These are phyloP conservation scores for Eidolon dupreanum DNA, from an alignment of 2,797 vertebrate genomes.

Conservation along the genomic window DNA sequence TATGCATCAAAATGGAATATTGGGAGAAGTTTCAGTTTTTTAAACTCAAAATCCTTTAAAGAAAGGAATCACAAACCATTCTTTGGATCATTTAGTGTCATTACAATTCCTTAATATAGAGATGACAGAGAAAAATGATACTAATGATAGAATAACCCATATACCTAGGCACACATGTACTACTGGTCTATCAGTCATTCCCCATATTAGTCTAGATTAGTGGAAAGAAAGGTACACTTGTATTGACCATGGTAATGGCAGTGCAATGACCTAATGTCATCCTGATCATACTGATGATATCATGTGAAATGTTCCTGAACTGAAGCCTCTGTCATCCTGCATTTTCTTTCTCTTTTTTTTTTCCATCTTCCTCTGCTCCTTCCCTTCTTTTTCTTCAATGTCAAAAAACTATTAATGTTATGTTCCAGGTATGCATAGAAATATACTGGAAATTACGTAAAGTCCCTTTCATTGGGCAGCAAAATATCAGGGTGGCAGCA, in stretches of 20 bases:
- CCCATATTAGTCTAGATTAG: not conserved
- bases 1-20: not conserved
- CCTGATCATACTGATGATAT: not conserved
- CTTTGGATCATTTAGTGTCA: not conserved
- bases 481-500: not conserved
- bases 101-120: not conserved
- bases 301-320: not conserved
- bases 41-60: not conserved
- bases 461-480: not conserved
- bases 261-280: not conserved
- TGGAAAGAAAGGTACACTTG: no score
- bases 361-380: not conserved
- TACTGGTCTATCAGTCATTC: not conserved
- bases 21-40: not conserved
- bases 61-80: not conserved
- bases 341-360: not conserved
- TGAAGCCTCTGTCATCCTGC: not conserved
- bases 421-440: not conserved
- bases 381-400: not conserved
- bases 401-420: not conserved
- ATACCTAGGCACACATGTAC: not conserved
- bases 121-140: not conserved
- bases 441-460: not conserved
- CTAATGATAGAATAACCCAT: not conserved
- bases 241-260: not conserved